phyloP scores from a whole-genome alignment of 2,888 invertebrate genomes.

The Platypus cylindrus region DNA sequence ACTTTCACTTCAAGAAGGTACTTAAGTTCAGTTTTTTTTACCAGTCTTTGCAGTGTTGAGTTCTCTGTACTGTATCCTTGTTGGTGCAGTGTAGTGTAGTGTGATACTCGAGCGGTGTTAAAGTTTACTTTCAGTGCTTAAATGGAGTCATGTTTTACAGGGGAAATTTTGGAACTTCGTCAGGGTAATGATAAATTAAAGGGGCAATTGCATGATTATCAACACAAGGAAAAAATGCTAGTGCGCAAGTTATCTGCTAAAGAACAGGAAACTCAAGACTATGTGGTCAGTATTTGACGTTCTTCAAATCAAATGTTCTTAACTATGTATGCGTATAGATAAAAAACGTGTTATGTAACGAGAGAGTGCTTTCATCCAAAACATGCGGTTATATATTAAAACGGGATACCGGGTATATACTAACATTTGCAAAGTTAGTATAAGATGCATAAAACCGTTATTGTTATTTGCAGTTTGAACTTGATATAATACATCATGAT shows the following conservation, averaged over 20 bases:
- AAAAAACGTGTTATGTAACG: too few relatives aligned
- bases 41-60: slow-evolving; percentile 8
- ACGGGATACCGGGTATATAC: too few relatives aligned
- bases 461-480: too few relatives aligned
- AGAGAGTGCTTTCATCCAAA: too few relatives aligned
- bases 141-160: slow-evolving; percentile 37
- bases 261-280: slow-evolving; percentile 95
- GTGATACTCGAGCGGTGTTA: slow-evolving; percentile 7
- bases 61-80: slow-evolving; percentile 14
- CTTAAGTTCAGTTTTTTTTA: slow-evolving; percentile 34
- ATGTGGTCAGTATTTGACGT: slow-evolving; percentile 58
- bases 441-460: too few relatives aligned
- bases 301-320: slow-evolving; percentile 31
- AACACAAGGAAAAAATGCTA: slow-evolving; percentile 83
- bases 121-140: slow-evolving; percentile 11
- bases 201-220: slow-evolving; percentile 73
- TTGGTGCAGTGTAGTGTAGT: slow-evolving; percentile 16
- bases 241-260: slow-evolving; percentile 86
- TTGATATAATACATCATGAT: too few relatives aligned
- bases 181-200: slow-evolving; percentile 69
- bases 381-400: too few relatives aligned
- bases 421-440: too few relatives aligned
- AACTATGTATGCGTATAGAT: slow-evolving; percentile 20
- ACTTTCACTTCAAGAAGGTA: slow-evolving; percentile 68
- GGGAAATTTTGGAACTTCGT: slow-evolving; percentile 56